Conservation (phyloP, 1,140 invertebrate species). For the Zophobas morio region DNA sequence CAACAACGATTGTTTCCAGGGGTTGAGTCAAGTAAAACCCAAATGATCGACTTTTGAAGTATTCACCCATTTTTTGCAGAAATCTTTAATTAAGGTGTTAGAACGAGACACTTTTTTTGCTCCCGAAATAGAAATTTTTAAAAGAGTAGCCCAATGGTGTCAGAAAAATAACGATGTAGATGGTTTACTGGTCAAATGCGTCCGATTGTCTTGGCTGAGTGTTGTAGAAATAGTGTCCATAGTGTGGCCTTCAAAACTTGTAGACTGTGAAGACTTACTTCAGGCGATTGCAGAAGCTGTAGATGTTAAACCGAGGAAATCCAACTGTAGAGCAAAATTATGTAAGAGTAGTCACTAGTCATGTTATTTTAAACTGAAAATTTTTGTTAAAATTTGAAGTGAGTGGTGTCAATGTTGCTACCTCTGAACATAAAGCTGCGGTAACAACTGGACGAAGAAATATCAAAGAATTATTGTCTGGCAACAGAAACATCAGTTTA, state of each 20-base stretch:
- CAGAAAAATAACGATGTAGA: no score
- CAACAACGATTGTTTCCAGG: no score
- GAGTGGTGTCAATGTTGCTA: neutral
- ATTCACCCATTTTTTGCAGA: no score
- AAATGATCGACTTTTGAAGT: no score
- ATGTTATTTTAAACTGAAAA: neutral
- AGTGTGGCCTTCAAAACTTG: constrained; percentile 4
- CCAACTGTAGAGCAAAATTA: neutral
- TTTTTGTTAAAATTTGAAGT: neutral
- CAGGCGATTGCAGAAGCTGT: neutral
- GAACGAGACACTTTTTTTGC: no score
- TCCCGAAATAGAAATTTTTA: no score
- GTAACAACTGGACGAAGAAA: neutral
- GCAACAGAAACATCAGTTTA: neutral
- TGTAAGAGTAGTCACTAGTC: neutral
- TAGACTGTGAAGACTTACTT: neutral
- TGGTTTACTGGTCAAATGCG: neutral
- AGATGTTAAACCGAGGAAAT: neutral
- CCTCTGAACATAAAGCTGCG: neutral
- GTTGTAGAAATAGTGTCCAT: constrained; percentile 5
- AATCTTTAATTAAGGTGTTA: no score
- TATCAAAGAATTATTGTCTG: neutral
- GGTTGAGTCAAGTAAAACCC: no score
- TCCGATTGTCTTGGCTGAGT: constrained; percentile 4
- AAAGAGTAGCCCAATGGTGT: no score